phyloP scores from a whole-genome alignment of 2,888 invertebrate species.

The Eustalomyia histrio region DNA sequence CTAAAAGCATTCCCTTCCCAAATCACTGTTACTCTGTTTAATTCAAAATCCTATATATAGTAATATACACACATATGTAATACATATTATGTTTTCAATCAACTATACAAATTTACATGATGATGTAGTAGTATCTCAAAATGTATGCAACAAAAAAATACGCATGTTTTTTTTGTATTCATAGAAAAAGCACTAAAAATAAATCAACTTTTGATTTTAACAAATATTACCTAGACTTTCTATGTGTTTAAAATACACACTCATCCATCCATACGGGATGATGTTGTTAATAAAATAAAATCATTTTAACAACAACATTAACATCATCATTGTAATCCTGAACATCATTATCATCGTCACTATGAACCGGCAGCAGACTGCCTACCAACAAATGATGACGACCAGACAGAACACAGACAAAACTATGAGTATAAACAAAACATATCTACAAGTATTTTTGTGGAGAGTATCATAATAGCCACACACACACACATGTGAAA shows the following conservation, averaged over 20 bases:
- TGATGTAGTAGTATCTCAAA: conserved; percentile 31
- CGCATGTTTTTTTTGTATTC: conserved; percentile 47
- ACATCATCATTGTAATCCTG: conserved; percentile 8
- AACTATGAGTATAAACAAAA: conserved; percentile 43
- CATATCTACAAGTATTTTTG: conserved; percentile 44
- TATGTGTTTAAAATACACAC: neutral
- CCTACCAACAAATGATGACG: conserved; percentile 25
- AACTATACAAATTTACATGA: conserved; percentile 35
- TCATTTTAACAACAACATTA: conserved; percentile 43
- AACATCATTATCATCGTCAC: conserved; percentile 26
- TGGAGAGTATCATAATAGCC: conserved; percentile 1
- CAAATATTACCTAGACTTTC: conserved; percentile 56
- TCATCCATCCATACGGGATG: conserved; percentile 15
- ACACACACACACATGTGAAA: conserved; percentile 24
- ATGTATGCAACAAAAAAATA: conserved; percentile 32
- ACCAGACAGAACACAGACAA: conserved; percentile 57
- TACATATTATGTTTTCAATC: conserved; percentile 11
- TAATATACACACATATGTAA: too few species aligned
- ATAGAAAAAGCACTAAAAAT: conserved; percentile 60
- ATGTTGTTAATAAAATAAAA: conserved; percentile 56
- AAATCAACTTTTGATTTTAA: conserved; percentile 67
- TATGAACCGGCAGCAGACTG: conserved; percentile 22
- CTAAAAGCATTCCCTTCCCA: too few species aligned
- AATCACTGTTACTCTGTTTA: too few species aligned
- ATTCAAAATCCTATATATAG: too few species aligned